phyloP scores from a whole-genome alignment of 2,113 vertebrate species.

The Amblyopsis rosae region DNA sequence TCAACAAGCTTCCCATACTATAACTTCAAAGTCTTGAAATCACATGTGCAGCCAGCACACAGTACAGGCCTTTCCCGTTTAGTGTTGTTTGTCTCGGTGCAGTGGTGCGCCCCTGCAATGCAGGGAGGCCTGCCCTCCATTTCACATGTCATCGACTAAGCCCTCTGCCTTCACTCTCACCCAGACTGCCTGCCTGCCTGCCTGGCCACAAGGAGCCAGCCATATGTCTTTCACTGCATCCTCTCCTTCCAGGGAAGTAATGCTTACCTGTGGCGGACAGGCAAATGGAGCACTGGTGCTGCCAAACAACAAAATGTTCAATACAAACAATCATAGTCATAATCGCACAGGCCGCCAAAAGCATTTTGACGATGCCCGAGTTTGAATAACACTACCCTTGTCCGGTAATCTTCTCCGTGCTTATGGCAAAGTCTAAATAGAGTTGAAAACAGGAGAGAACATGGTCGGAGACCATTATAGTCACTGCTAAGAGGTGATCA shows the following conservation, averaged over 20 bases:
- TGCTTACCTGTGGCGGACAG: conserved; percentile 12
- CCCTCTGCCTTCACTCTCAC: conserved; percentile 65
- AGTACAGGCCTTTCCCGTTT: conserved; percentile 40
- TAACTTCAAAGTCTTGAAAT: too few relatives aligned
- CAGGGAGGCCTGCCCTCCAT: conserved; percentile 70
- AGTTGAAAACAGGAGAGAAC: neutral
- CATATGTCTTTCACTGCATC: conserved; percentile 38
- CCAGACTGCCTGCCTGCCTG: conserved; percentile 67
- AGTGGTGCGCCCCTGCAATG: conserved; percentile 70
- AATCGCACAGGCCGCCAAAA: neutral
- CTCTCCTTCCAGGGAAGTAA: conserved; percentile 36
- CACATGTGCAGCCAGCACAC: conserved; percentile 2
- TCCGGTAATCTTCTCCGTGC: too few relatives aligned
- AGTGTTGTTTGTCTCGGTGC: conserved; percentile 55
- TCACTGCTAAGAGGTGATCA: conserved; percentile 1
- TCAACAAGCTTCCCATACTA: too few relatives aligned
- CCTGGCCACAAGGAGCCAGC: conserved; percentile 62
- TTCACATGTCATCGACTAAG: conserved; percentile 74
- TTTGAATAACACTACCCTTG: too few relatives aligned
- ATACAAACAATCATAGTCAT: neutral
- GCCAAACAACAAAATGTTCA: conserved; percentile 19
- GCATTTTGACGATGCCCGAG: neutral
- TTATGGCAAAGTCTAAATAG: neutral
- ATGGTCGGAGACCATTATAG: neutral
- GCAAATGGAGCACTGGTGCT: conserved; percentile 33